Evolutionary conservation across 2,888 invertebrate genomes (phyloP).

Genomic region (Clivina fossor): DNA sequence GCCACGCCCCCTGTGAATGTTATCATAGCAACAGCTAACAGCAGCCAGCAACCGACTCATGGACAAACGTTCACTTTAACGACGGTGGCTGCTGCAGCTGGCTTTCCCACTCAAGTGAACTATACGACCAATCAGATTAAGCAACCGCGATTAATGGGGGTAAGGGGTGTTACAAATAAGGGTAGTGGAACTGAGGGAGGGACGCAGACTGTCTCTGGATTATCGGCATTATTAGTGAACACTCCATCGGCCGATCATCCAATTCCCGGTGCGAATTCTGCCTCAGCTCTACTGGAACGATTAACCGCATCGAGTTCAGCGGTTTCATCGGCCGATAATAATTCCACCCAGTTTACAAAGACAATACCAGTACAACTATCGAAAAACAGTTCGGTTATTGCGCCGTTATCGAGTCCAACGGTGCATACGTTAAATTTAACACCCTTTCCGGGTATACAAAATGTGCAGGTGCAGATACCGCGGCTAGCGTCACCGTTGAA

Average conservation of each 20-base stretch:
- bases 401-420: slow-evolving; percentile 63
- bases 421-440: slow-evolving; percentile 74
- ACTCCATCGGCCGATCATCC: slow-evolving; percentile 63
- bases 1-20: slow-evolving; percentile 50
- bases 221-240: slow-evolving; percentile 61
- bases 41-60: slow-evolving; percentile 43
- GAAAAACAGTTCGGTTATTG: slow-evolving; percentile 51
- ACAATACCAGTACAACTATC: slow-evolving; percentile 41
- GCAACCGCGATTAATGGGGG: slow-evolving; percentile 38
- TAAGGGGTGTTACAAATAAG: slow-evolving; percentile 21
- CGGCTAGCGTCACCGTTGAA: slow-evolving; percentile 81
- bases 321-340: slow-evolving; percentile 42
- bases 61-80: slow-evolving; percentile 51
- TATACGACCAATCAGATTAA: slow-evolving; percentile 43
- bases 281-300: slow-evolving; percentile 57
- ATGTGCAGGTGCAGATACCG: slow-evolving; percentile 79
- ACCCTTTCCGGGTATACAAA: slow-evolving; percentile 68
- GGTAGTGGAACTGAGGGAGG: slow-evolving; percentile 31
- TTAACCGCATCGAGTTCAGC: slow-evolving; percentile 54
- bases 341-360: slow-evolving; percentile 45
- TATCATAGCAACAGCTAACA: slow-evolving; percentile 27
- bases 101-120: slow-evolving; percentile 46
- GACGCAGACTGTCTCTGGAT: slow-evolving; percentile 51
- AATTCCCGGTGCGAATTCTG: slow-evolving; percentile 57
- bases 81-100: slow-evolving; percentile 49